These are phyloP conservation scores for Sitobion miscanthi DNA, from an alignment of 1,140 invertebrate species.

Conservation along the genomic window DNA sequence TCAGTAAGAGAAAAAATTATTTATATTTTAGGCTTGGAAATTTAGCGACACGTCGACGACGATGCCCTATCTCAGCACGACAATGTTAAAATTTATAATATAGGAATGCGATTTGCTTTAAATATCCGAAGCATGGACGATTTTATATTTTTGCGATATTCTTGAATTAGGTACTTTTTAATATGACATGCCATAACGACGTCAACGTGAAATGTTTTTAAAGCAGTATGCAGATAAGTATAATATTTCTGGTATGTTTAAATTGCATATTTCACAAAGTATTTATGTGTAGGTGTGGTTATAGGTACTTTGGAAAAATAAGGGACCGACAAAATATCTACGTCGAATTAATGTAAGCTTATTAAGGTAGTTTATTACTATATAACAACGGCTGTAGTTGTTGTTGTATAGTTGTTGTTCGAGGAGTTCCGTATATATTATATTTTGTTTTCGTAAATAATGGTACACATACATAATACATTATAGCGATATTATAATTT, in stretches of 20 bases:
- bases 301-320: background rate
- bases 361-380: background rate
- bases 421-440: background rate
- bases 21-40: background rate
- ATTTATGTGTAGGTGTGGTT: background rate
- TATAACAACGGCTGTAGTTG: background rate
- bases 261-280: background rate
- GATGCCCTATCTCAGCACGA: background rate
- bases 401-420: background rate
- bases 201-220: background rate
- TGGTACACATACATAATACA: background rate
- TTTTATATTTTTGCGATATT: background rate
- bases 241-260: slow-evolving; percentile 9
- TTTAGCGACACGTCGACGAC: background rate
- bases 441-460: background rate
- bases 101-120: background rate
- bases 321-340: background rate
- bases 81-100: background rate
- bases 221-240: background rate
- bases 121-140: background rate
- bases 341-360: background rate
- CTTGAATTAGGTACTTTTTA: background rate
- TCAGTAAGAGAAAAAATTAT: background rate
- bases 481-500: background rate
- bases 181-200: background rate